These are phyloP conservation scores for Anaspis maculata DNA, from an alignment of 2,888 invertebrate genomes.

Conservation along the genomic window DNA sequence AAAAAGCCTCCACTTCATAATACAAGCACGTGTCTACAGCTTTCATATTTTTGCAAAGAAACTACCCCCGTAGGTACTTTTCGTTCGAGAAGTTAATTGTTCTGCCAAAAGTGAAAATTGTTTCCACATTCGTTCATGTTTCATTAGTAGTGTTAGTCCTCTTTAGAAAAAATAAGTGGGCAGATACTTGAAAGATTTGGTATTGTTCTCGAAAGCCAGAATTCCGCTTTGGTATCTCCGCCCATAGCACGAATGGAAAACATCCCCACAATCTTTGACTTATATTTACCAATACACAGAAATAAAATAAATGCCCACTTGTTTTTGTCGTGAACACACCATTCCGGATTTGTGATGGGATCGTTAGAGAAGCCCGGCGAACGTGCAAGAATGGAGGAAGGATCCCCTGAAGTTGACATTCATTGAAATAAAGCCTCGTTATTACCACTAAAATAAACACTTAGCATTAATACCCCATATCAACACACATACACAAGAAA, in stretches of 20 bases:
- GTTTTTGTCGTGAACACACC: slow-evolving; percentile 37
- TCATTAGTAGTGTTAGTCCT: no score
- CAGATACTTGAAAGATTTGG: slow-evolving; percentile 1
- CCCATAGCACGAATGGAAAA: no score
- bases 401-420: slow-evolving; percentile 40
- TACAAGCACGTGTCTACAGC: no score
- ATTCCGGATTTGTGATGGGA: slow-evolving; percentile 32
- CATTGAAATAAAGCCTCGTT: slow-evolving; percentile 41
- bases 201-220: no score
- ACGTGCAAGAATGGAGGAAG: slow-evolving; percentile 28
- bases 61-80: no score
- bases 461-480: slow-evolving; percentile 25
- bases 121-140: no score
- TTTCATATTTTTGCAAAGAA: no score
- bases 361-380: slow-evolving; percentile 22
- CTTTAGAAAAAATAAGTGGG: not conserved
- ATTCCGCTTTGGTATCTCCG: no score
- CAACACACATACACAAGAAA: slow-evolving; percentile 4
- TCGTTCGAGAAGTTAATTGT: no score
- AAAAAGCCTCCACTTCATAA: no score
- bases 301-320: slow-evolving; percentile 26
- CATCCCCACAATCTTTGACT: slow-evolving; percentile 9
- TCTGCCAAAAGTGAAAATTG: no score
- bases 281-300: slow-evolving; percentile 11
- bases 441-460: slow-evolving; percentile 36